Evolutionary conservation across 2,888 invertebrate species (phyloP).

Genomic region (Amphipoea oculea): DNA sequence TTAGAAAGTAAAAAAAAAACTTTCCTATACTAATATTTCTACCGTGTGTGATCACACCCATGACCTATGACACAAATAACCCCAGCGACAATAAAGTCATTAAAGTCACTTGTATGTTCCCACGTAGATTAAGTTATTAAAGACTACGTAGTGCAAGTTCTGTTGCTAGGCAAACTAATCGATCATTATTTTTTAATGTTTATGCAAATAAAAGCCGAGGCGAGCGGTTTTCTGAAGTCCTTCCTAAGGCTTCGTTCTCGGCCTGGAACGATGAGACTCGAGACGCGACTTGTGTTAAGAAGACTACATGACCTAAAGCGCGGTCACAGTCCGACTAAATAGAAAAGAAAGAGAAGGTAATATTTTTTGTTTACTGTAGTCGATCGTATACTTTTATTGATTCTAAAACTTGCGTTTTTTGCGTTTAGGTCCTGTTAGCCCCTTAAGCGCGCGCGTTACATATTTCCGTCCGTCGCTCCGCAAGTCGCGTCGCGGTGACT

Average conservation of each 20-base stretch:
- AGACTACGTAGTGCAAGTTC: background rate
- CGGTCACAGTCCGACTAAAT: too few species aligned
- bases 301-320: too few species aligned
- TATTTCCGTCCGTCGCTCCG: background rate
- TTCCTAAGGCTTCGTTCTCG: background rate
- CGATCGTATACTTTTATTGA: too few species aligned
- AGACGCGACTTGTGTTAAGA: background rate
- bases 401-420: too few species aligned
- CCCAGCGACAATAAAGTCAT: background rate
- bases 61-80: background rate
- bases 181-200: background rate
- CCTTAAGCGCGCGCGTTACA: background rate
- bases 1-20: background rate
- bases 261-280: background rate
- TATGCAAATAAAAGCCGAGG: background rate
- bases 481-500: background rate
- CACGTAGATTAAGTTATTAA: conserved; percentile 13
- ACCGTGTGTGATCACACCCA: background rate
- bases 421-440: too few species aligned
- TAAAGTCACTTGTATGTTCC: conserved; percentile 21
- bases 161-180: background rate
- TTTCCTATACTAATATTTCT: background rate
- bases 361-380: too few species aligned
- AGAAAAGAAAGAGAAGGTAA: too few species aligned
- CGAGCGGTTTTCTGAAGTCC: too few species aligned